Evolutionary conservation across 2,113 vertebrate species (phyloP).

Genomic region (Hystrix cristata): DNA sequence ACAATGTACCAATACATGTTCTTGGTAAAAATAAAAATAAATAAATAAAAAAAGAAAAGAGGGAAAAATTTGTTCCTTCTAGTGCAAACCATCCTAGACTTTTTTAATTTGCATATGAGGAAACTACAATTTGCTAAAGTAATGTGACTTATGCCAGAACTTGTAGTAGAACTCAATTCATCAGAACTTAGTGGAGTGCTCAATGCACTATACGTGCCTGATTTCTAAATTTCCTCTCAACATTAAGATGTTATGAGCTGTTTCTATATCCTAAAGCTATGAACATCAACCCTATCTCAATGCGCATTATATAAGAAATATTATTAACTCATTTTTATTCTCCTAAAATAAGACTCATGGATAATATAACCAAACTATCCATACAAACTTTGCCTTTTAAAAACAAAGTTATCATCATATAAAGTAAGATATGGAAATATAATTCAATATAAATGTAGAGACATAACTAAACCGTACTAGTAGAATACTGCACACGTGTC

Average conservation of each 20-base stretch:
- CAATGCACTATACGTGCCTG: background rate
- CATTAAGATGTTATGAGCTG: background rate
- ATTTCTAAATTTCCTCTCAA: slow-evolving; percentile 27
- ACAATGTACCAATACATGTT: no score
- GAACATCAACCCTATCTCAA: background rate
- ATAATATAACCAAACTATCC: background rate
- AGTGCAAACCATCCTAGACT: background rate
- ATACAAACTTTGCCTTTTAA: background rate
- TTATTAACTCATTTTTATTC: slow-evolving; percentile 17
- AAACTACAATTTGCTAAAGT: slow-evolving; percentile 57
- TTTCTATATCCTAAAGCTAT: background rate
- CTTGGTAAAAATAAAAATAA: no score
- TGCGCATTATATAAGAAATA: background rate
- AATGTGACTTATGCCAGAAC: slow-evolving; percentile 1
- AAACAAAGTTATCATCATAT: background rate
- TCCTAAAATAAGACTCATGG: background rate
- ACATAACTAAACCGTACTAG: background rate
- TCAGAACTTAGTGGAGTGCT: background rate
- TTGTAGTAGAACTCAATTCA: background rate
- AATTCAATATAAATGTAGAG: background rate
- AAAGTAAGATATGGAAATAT: background rate
- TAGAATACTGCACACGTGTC: background rate
- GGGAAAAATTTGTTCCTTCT: background rate
- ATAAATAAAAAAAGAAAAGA: background rate
- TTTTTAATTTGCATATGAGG: background rate